Base-by-base conservation (phyloP, 2,888 invertebrate genomes). In the Pammene aurita region DNA sequence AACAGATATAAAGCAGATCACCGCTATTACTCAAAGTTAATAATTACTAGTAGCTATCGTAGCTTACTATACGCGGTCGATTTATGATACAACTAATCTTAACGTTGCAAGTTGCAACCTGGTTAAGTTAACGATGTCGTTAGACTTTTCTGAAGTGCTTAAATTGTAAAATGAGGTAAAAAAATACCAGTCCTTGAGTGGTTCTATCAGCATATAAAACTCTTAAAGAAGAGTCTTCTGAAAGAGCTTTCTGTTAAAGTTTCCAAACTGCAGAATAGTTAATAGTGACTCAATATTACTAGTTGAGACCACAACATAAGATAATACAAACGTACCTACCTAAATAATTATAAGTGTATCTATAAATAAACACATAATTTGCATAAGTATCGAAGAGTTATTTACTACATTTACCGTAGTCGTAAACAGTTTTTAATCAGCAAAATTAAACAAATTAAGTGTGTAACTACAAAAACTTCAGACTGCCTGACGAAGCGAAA, bases 1-100 rank as follows among this genome's bases (percentile, higher is more conserved):
- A 89, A 87, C 84, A 77, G 82, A 71, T 76, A 71, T 71, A 76
- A 83, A 85, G 80, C 84, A 84, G 83, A 84, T 84, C 83, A 80
- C 80, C 79, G 81, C 79, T 81, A 78, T 84, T 83, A 79, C 82
- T 81, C 79, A 63, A 63, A 77, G 81, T 79, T 80, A 84, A 83
- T 86, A 82, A 83, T 82, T 79, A 80, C 73, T 79, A 50, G 50
- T 50, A 26, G 76, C 80, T 81, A 79, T 76, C 76, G 73, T 67
- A n/a, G n/a, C n/a, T n/a, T 70, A 77, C 78, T 76, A 70, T 80
- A 78, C 79, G 77, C 72, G 73, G 74, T 48, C 65, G 26, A 56
- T 64, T 68, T 35, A 48, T 34, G 35, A 57, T 44, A 35, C 14
- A n/a, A 61, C 34, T 35, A 14, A 42, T 42, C 42, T 42, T 34